Evolutionary conservation across 2,888 invertebrate genomes (phyloP), one percentile per base, ranked within the genome.

Genomic region (Ochropleura plecta): DNA sequence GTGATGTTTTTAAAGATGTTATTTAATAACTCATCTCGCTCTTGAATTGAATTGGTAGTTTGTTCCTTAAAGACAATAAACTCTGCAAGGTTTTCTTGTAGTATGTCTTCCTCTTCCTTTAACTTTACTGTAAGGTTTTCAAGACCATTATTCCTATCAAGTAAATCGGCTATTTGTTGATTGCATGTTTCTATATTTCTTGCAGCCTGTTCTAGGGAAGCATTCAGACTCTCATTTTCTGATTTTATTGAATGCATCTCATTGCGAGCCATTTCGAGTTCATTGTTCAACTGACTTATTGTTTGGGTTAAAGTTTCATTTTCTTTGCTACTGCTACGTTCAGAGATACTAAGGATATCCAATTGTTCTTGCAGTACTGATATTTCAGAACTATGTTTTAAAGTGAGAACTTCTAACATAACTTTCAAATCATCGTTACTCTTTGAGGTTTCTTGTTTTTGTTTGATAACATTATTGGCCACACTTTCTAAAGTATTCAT

Each of bases 401-500:
- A 67, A 49, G 73, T 81, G 70, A 90, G 78, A 63, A 74, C 55
- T 71, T 86, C 72, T 48, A 84, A 74, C 73, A 88, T 76, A 6
- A 72, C 76, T 79, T 87, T 86, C 70, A 92, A 83, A 51, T 83
- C 70, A 10, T 55, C 51, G 76, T 82, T 86, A 16, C 81, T 77
- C 68, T 87, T 77, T 30, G 75, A 51, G 2, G 77, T 75, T 55
- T 73, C 40, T 74, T 91, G 86, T 83, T 90, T 93, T 85, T 93
- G 85, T 63, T 84, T 76, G 4, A 92, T 68, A 51, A 90, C 82
- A 70, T 89, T 83, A 55, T 68, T 81, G 7, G 91, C 88, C 67
- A 88, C 85, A 18, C 62, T 78, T 83, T 94, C 91, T 81, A 95
- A 89, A n/a, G 63, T 76, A 78, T 82, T 83, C 60, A 95, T 86